Evolutionary conservation across 2,888 invertebrate genomes (phyloP), one percentile per base, ranked within the genome.

Genomic region (Choreutis nemorana): DNA sequence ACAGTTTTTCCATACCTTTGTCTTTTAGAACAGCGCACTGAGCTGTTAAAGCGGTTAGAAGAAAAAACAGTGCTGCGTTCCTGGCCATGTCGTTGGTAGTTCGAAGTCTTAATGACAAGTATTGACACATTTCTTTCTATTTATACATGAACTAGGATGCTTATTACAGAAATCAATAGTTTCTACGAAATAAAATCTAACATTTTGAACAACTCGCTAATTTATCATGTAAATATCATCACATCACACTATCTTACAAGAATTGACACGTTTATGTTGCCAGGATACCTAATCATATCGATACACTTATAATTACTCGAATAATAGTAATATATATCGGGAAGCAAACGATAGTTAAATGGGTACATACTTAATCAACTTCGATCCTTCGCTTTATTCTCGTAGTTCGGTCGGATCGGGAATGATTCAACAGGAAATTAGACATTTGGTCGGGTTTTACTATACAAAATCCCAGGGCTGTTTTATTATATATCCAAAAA

Each of bases 131-230:
- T 25, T 23, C 32, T 41, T 29, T 28, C 42, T 45, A 52, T 64
- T 54, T 68, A 68, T 68, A 68, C 31, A 15, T 10, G 15, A 33
- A 16, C 9, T 23, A 33, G 32, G 14, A 33, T 28, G 40, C 39
- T 41, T 37, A 41, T 44, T 41, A 48, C 45, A 30, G 31, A 34
- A 29, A 34, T 35, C n/a, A n/a, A n/a, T 28, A 31, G 38, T 34
- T 67, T 67, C 71, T 44, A 41, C 58, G 66, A 67, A 68, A 56
- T 52, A 45, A 35, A 41, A 37, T 36, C 44, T 41, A 37, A 35
- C 40, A 38, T 42, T 44, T 34, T 23, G 25, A 31, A n/a, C n/a
- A n/a, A n/a, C n/a, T 6, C 30, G 40, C 42, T 40, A 57, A 58
- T 53, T 47, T 48, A 37, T 46, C 51, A 41, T 33, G 43, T 41